Percentiles rank a stretch among this genome's conserved stretches.
Conservation (phyloP, 2,797 vertebrate species). For the Lagorchestes hirsutus region DNA sequence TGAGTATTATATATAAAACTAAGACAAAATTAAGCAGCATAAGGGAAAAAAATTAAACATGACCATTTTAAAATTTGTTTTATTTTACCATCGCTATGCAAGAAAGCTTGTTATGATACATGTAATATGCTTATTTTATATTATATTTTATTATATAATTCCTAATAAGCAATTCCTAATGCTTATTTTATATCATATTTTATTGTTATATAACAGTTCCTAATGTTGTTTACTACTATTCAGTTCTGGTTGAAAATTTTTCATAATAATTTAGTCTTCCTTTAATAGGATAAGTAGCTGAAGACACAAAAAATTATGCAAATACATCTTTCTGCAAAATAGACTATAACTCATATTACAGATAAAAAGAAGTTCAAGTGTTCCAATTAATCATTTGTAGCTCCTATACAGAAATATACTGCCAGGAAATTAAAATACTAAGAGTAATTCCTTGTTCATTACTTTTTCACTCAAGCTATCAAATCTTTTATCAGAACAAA, state of each 20-base stretch:
- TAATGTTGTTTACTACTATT: conserved; percentile 16
- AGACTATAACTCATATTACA: background rate
- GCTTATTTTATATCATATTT: background rate
- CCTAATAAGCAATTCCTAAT: background rate
- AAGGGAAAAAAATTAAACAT: conserved; percentile 51
- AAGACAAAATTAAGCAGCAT: conserved; percentile 45
- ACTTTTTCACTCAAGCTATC: background rate
- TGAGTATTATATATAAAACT: conserved; percentile 27
- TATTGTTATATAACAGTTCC: background rate
- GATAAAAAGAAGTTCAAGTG: background rate
- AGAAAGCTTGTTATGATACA: conserved; percentile 1
- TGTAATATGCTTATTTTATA: background rate
- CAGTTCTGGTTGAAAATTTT: conserved; percentile 34
- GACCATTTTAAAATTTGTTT: conserved; percentile 22
- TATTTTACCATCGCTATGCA: conserved; percentile 53
- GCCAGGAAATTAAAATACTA: background rate
- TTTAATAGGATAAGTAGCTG: background rate
- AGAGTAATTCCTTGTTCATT: background rate
- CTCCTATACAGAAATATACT: conserved; percentile 3
- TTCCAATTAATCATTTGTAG: conserved; percentile 3
- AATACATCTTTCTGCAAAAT: conserved; percentile 33
- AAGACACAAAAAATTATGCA: conserved; percentile 28
- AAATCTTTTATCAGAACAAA: background rate
- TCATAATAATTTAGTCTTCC: conserved; percentile 38
- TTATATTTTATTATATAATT: background rate